Evolutionary conservation across 2,797 vertebrate genomes (phyloP).

Genomic region (Phrynocephalus forsythii): DNA sequence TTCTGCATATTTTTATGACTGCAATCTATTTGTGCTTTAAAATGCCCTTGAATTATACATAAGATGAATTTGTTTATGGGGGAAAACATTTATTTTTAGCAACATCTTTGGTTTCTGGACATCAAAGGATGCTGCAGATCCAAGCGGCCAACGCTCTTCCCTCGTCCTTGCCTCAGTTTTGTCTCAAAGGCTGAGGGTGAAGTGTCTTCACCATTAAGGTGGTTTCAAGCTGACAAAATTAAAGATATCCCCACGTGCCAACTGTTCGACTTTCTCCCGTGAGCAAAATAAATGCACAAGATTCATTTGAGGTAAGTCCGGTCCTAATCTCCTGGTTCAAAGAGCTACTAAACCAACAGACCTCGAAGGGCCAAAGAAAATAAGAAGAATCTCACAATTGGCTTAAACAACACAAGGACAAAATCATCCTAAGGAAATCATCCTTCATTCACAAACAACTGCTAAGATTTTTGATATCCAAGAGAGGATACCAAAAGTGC

Average conservation of each 20-base stretch:
- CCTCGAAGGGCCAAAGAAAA: constrained; percentile 1
- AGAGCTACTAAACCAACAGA: not conserved
- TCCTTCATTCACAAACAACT: too few relatives aligned
- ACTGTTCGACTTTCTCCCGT: not conserved
- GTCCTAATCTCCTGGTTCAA: not conserved
- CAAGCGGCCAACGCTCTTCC: not conserved
- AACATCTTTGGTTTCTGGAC: not conserved
- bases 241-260: not conserved
- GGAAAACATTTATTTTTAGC: not conserved
- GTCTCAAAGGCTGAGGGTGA: not conserved
- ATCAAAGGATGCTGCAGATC: not conserved
- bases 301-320: not conserved
- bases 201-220: not conserved
- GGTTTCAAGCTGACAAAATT: not conserved
- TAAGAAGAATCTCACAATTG: not conserved
- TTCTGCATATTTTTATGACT: not conserved
- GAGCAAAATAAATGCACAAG: not conserved
- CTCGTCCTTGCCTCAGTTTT: not conserved
- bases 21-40: constrained; percentile 6
- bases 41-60: not conserved
- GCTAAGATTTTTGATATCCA: too few relatives aligned
- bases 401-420: too few relatives aligned
- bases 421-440: too few relatives aligned
- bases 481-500: not conserved
- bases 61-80: not conserved